phyloP scores from a whole-genome alignment of 2,797 vertebrate species.

The Lycodopsis pacificus region DNA sequence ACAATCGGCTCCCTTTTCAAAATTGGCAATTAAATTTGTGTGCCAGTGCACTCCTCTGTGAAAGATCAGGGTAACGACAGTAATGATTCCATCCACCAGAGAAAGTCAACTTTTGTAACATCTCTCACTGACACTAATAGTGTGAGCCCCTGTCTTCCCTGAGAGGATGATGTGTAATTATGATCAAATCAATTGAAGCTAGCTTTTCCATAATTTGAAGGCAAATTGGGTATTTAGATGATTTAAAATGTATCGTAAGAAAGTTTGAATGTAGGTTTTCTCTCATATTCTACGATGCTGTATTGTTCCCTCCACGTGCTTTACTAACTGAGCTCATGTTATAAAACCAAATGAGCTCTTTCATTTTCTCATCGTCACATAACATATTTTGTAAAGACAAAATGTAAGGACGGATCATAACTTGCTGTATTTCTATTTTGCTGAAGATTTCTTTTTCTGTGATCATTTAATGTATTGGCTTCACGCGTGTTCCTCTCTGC shows the following conservation, averaged over 20 bases:
- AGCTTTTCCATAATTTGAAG: constrained; percentile 20
- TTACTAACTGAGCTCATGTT: too few species aligned
- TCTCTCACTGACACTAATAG: constrained; percentile 33
- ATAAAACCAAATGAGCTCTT: not conserved
- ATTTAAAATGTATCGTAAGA: not conserved
- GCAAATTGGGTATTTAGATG: constrained; percentile 24
- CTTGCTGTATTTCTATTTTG: not conserved
- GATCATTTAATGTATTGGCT: constrained; percentile 12
- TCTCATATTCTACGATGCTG: not conserved
- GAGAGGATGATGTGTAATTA: constrained; percentile 28
- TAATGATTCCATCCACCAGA: constrained; percentile 15
- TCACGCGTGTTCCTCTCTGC: constrained; percentile 6
- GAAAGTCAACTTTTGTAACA: not conserved
- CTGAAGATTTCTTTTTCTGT: not conserved
- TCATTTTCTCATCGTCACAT: not conserved
- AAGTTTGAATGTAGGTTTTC: not conserved
- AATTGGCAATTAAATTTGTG: constrained; percentile 16
- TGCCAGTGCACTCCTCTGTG: constrained; percentile 2
- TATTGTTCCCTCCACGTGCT: not conserved
- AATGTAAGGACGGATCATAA: not conserved
- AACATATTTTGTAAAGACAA: not conserved
- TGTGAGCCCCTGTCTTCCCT: not conserved
- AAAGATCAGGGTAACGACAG: not conserved
- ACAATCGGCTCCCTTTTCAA: constrained; percentile 14
- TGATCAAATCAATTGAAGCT: constrained; percentile 21